phyloP scores from a whole-genome alignment of 1,140 invertebrate genomes.

The Calephelis virginiensis region DNA sequence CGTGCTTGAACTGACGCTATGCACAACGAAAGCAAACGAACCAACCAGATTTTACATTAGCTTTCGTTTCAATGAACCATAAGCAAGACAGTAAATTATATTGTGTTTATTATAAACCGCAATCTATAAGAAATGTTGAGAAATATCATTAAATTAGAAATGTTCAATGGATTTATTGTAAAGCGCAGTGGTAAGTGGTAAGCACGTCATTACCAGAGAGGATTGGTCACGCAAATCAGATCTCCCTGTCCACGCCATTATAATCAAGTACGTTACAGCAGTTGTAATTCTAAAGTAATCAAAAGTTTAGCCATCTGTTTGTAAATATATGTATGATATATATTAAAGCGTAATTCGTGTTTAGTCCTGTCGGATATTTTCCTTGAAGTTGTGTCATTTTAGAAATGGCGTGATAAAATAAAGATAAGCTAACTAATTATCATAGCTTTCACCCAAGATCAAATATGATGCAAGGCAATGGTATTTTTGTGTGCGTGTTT shows the following conservation, averaged over 20 bases:
- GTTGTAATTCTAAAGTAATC: conserved; percentile 74
- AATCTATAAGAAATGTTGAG: conserved; percentile 9
- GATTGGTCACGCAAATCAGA: conserved; percentile 75
- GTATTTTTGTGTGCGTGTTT: too few species aligned
- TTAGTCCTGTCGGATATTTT: too few species aligned
- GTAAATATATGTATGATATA: conserved; percentile 30
- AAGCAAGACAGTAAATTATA: conserved; percentile 13
- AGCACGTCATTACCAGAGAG: conserved; percentile 59
- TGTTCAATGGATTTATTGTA: conserved; percentile 29
- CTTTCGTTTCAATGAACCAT: conserved; percentile 10
- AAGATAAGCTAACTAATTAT: too few species aligned
- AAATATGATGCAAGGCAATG: too few species aligned
- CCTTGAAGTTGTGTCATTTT: too few species aligned
- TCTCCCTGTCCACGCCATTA: conserved; percentile 70
- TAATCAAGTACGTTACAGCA: conserved; percentile 65
- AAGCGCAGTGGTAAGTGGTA: conserved; percentile 54
- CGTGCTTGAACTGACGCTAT: conserved; percentile 11
- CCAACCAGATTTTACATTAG: conserved; percentile 11
- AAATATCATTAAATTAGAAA: conserved; percentile 16
- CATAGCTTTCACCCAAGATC: too few species aligned
- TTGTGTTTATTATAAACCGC: conserved; percentile 5
- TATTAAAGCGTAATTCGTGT: too few species aligned
- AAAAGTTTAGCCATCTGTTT: conserved; percentile 64
- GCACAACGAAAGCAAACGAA: conserved; percentile 12
- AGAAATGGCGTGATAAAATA: too few species aligned